Evolutionary conservation across 1,140 invertebrate species (phyloP), one percentile per base, ranked within the genome.

Genomic region (Bombus affinis): DNA sequence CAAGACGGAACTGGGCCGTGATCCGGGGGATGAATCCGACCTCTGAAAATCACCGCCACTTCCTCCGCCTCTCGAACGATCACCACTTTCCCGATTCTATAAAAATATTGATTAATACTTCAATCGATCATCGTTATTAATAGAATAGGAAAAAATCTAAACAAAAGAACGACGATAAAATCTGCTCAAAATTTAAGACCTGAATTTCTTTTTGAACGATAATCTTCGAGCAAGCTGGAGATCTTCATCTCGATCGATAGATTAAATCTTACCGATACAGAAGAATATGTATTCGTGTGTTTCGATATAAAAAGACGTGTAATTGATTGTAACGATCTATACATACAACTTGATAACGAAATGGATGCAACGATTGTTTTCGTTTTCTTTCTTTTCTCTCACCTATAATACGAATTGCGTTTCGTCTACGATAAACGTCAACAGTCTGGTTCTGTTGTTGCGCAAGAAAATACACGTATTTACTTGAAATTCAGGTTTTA

Each of bases 1-100:
- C 81, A 99, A 96, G 53, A 99, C 98, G 70, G 97, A 98, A 95
- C 98, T 98, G 81, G 98, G 98, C 85, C 98, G 96, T 5, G 96
- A 96, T 75, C 96, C 96, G 57, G 96, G 96, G 35, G 97, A 97
- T n/a, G 95, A 95, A 81, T 96, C 96, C 86, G 95, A 95, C 65
- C 96, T 94, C 88, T 96, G 95, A 90, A 95, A 95, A 75, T 96
- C 95, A 88, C 97, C 96, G 86, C 97, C 96, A 85, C 96, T 96
- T 90, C 96, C 96, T 88, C 95, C 96, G 81, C 96, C 96, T 92
- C 97, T 96, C 91, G 90, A 89, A 77, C 94, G 92, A 65, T 94
- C 93, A 37, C 94, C 93, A 77, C 95, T 94, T 79, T 96, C 96
- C 71, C 96, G 97, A 93, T 97, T 97, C 96, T 97, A 95, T 79